Percentiles rank a stretch among this genome's conserved stretches.
phyloP scores from a whole-genome alignment of 2,113 vertebrate species.

The Tauraco erythrolophus region DNA sequence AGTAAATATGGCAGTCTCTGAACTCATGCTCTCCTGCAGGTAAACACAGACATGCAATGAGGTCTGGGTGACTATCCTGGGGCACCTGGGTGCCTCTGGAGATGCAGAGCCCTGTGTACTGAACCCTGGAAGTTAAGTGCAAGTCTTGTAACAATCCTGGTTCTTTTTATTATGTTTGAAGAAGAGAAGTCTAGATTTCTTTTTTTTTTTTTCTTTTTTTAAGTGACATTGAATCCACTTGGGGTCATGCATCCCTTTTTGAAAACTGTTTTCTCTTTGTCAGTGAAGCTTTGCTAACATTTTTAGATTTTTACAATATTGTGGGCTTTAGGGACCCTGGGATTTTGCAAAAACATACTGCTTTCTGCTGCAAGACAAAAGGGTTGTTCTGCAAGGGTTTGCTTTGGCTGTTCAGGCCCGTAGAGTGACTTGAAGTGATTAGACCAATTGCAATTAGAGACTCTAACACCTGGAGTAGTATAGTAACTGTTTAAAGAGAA shows the following conservation, averaged over 20 bases:
- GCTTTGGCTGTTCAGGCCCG: background rate
- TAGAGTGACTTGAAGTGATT: background rate
- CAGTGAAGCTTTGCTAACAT: background rate
- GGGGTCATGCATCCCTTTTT: background rate
- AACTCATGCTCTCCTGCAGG: background rate
- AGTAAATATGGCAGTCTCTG: background rate
- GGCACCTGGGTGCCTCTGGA: background rate
- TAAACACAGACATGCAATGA: background rate
- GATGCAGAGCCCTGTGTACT: background rate
- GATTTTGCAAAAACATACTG: background rate
- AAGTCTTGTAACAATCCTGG: background rate
- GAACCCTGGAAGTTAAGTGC: background rate
- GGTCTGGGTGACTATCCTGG: background rate
- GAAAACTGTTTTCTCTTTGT: constrained; percentile 18
- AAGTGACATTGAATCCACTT: background rate
- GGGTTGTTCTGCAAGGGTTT: background rate
- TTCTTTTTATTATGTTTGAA: background rate
- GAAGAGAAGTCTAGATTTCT: background rate
- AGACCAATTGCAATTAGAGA: background rate
- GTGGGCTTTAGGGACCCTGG: background rate
- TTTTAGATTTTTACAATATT: background rate
- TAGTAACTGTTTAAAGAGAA: background rate
- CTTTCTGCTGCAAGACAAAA: background rate
- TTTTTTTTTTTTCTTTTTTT: background rate
- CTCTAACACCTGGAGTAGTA: background rate